A percentile compares a stretch with the other conserved stretches of the same genome.
Evolutionary conservation across 2,888 invertebrate genomes (phyloP).

Genomic region (Troides aeacus): DNA sequence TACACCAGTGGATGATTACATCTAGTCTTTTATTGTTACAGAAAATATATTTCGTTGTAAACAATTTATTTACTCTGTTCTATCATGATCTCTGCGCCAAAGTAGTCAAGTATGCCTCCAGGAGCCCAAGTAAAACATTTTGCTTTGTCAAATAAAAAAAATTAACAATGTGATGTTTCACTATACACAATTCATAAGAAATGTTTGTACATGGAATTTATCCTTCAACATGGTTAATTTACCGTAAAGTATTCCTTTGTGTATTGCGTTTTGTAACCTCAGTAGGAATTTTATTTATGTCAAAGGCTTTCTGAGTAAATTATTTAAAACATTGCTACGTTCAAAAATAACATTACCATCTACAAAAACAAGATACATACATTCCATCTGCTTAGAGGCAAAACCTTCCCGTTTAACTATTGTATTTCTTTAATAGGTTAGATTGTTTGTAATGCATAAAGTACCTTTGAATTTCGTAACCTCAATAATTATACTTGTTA

Average conservation of each 20-base stretch:
- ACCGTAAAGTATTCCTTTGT: conserved; percentile 6
- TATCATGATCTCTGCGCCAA: neutral
- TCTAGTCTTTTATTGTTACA: neutral
- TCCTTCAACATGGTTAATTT: neutral
- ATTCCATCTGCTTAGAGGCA: too few relatives aligned
- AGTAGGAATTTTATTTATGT: conserved; percentile 1
- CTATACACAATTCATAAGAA: neutral
- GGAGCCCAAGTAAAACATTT: neutral
- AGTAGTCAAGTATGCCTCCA: too few relatives aligned
- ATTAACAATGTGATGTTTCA: neutral
- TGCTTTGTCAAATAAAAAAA: neutral
- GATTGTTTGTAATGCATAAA: too few relatives aligned
- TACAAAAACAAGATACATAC: too few relatives aligned
- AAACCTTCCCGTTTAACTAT: too few relatives aligned
- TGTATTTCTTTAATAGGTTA: too few relatives aligned
- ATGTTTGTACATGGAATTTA: neutral
- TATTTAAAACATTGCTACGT: neutral
- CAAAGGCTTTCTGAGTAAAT: conserved; percentile 1
- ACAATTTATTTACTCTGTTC: neutral
- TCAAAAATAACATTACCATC: neutral
- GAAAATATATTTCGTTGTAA: neutral
- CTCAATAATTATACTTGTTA: too few relatives aligned
- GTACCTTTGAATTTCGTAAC: too few relatives aligned
- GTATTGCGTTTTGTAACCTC: neutral
- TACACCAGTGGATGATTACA: neutral